A percentile compares a stretch with the other conserved stretches of the same genome.
These are phyloP conservation scores for Stylophora pistillata DNA, from an alignment of 64 coral and sea anemone genomes.

Conservation along the genomic window DNA sequence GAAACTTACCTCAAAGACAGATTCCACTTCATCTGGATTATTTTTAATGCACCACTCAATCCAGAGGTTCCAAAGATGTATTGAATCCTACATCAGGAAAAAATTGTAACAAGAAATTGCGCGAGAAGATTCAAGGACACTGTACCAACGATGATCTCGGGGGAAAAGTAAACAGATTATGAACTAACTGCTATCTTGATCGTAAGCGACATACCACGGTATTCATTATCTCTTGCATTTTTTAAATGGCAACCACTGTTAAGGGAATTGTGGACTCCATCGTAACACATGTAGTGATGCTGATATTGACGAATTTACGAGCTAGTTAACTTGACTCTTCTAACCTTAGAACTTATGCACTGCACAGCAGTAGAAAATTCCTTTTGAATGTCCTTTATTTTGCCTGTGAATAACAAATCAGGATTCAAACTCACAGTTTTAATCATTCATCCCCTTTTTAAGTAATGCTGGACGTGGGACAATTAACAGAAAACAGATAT, in stretches of 20 bases:
- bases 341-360: slow-evolving; percentile 51
- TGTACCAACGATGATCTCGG: too few species aligned
- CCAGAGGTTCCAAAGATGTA: slow-evolving; percentile 75
- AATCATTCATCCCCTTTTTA: background rate
- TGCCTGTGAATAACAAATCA: background rate
- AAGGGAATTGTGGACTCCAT: too few species aligned
- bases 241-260: too few species aligned
- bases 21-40: slow-evolving; percentile 42
- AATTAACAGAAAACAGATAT: too few species aligned
- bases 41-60: slow-evolving; percentile 48
- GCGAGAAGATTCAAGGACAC: background rate
- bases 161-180: too few species aligned
- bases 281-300: too few species aligned
- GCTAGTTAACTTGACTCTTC: background rate
- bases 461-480: too few species aligned
- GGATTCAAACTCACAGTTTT: background rate
- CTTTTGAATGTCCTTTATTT: slow-evolving; percentile 2
- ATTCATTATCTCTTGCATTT: too few species aligned
- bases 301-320: too few species aligned
- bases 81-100: slow-evolving; percentile 49
- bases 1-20: slow-evolving; percentile 82
- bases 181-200: too few species aligned
- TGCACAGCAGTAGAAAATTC: slow-evolving; percentile 59
- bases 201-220: too few species aligned
- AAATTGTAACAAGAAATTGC: background rate